Evolutionary conservation across 1,140 invertebrate genomes (phyloP).

Genomic region (Pissodes strobi): DNA sequence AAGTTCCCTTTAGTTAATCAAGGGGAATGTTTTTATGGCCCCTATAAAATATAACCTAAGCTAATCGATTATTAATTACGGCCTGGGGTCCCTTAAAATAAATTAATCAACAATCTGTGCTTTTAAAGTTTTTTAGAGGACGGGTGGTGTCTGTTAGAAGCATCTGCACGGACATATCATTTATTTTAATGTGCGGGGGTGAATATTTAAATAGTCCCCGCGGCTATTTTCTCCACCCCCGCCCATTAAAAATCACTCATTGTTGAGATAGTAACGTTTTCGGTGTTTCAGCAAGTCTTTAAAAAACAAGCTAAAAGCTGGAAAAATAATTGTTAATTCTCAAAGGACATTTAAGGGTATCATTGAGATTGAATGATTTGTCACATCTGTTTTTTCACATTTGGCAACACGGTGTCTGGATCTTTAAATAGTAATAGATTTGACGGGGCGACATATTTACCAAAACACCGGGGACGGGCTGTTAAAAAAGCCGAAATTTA

Average conservation of each 20-base stretch:
- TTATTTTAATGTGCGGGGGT: constrained; percentile 15
- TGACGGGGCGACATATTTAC: constrained; percentile 31
- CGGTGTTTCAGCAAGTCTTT: constrained; percentile 10
- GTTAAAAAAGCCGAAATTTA: constrained; percentile 32
- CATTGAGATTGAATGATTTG: neutral
- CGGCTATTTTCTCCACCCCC: constrained; percentile 5
- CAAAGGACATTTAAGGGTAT: constrained; percentile 7
- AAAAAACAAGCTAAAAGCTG: constrained; percentile 15
- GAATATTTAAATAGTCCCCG: constrained; percentile 20
- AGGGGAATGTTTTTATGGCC: too few relatives aligned
- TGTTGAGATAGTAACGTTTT: constrained; percentile 14
- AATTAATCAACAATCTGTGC: constrained; percentile 19
- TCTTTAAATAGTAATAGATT: constrained; percentile 46
- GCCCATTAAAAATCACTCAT: constrained; percentile 21
- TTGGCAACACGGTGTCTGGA: constrained; percentile 43
- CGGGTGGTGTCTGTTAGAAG: constrained; percentile 4
- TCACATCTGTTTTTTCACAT: constrained; percentile 39
- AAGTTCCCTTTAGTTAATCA: too few relatives aligned
- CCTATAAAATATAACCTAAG: too few relatives aligned
- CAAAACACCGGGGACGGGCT: constrained; percentile 23
- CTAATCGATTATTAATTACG: constrained; percentile 9
- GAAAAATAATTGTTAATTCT: constrained; percentile 18
- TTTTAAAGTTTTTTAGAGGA: constrained; percentile 3
- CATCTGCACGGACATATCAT: constrained; percentile 20
- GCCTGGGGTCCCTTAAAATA: neutral